Conservation (phyloP, 2,888 invertebrate genomes). For the Eupeodes latifasciatus region DNA sequence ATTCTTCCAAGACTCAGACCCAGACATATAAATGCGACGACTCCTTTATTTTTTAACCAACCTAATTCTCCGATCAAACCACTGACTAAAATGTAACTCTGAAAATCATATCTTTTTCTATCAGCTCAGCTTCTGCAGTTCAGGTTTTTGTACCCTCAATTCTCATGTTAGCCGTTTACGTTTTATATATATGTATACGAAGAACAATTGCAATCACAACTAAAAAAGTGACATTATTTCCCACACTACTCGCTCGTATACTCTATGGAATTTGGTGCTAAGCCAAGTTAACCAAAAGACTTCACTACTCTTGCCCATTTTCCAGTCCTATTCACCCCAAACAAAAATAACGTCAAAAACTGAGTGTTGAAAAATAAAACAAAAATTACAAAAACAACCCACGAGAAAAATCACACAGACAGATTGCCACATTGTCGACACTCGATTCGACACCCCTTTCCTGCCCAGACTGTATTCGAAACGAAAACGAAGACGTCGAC, state of each 20-base stretch:
- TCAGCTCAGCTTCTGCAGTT: constrained; percentile 43
- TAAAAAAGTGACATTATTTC: constrained; percentile 57
- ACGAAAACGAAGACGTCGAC: constrained; percentile 31
- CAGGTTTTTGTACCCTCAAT: not conserved
- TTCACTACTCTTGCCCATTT: not conserved
- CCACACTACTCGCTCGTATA: not conserved
- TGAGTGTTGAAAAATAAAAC: constrained; percentile 32
- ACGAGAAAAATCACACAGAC: constrained; percentile 39
- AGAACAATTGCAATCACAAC: constrained; percentile 57
- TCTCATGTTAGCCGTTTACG: constrained; percentile 13
- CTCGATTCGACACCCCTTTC: constrained; percentile 54
- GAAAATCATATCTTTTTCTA: constrained; percentile 45
- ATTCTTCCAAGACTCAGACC: constrained; percentile 37
- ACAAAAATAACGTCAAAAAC: constrained; percentile 42
- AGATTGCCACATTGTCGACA: constrained; percentile 69
- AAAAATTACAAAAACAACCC: constrained; percentile 19
- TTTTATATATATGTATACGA: not conserved
- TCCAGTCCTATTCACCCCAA: not conserved
- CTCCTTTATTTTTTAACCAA: constrained; percentile 51
- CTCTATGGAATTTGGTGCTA: constrained; percentile 62
- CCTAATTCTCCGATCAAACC: constrained; percentile 70
- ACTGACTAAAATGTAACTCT: constrained; percentile 62
- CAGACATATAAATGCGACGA: not conserved
- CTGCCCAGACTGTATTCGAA: constrained; percentile 24
- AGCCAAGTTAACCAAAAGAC: constrained; percentile 67